Base-by-base conservation (phyloP, 2,113 vertebrate species). In the Sorex fumeus region DNA sequence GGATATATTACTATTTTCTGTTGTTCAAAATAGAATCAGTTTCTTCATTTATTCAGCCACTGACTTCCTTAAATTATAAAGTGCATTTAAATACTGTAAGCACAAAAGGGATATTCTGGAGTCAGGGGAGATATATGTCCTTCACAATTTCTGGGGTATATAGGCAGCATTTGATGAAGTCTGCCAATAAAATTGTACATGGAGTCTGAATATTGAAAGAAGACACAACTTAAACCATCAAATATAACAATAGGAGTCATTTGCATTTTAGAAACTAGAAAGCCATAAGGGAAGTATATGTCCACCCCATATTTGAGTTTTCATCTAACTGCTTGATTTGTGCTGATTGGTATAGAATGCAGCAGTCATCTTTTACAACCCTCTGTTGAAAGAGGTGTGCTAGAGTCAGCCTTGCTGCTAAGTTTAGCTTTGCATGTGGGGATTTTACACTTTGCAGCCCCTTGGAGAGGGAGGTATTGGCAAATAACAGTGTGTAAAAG, bases 391-490 rank as follows among this genome's bases (percentile, higher is more conserved):
- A 92, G 88, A 95, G 96, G 93, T 96, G 90, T 91, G 82, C 28
- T 77, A 72, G 81, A 90, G 90, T 82, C 70, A 84, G 64, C 3
- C 28, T 81, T 64, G 80, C 70, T 93, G 88, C 96, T 97, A 96
- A 94, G 67, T 97, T 97, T 97, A 96, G 94, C 90, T 78, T 71
- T 86, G 87, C 43, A 25, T 94, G 53, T 86, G 93, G 95, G 96
- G 90, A 96, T 80, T 97, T 96, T n/a, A 72, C 40, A 79, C 86
- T 94, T 94, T 95, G 47, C 80, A 96, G 95, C 90, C 86, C 94
- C 91, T 91, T 94, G 60, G 95, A 97, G 96, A 97, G 74, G 74
- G 43, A 45, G 95, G 82, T 91, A 78, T 84, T 98, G 96, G 87
- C 94, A 97, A 97, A 80, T 93, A 89, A 96, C 45, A 76, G 10